Percentiles rank a stretch among this genome's conserved stretches.
Evolutionary conservation across 1,140 invertebrate species (phyloP).

Genomic region (Lasioglossum baleicum): DNA sequence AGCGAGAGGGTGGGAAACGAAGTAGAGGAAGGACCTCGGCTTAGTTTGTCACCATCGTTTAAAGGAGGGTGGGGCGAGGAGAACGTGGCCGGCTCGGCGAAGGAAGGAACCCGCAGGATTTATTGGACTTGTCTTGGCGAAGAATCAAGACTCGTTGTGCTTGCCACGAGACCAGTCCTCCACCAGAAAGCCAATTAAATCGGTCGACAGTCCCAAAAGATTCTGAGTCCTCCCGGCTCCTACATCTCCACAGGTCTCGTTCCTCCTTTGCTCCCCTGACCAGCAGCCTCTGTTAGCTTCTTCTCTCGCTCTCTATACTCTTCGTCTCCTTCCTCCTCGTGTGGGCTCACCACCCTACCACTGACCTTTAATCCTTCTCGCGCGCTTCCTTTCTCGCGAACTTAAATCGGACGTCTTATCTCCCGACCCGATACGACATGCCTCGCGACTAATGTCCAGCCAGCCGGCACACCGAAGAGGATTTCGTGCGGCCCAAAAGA

Average conservation of each 20-base stretch:
- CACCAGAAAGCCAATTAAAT: conserved; percentile 65
- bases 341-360: too few relatives aligned
- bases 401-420: conserved; percentile 64
- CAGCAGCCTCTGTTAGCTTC: neutral
- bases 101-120: conserved; percentile 48
- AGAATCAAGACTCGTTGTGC: conserved; percentile 65
- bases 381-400: conserved; percentile 45
- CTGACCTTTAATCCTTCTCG: conserved; percentile 8
- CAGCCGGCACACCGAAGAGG: conserved; percentile 39
- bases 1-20: conserved; percentile 36
- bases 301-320: too few relatives aligned
- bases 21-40: conserved; percentile 50
- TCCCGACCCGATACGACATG: conserved; percentile 60
- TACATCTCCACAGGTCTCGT: conserved; percentile 14
- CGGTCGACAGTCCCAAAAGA: conserved; percentile 66
- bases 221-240: conserved; percentile 47
- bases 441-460: conserved; percentile 64
- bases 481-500: conserved; percentile 28
- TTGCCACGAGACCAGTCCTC: conserved; percentile 59
- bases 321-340: too few relatives aligned
- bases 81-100: conserved; percentile 7
- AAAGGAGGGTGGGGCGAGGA: conserved; percentile 25
- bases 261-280: neutral
- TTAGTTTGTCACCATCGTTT: conserved; percentile 66
- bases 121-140: conserved; percentile 65